phyloP scores from a whole-genome alignment of 1,140 invertebrate species.

The Eupeodes corollae region DNA sequence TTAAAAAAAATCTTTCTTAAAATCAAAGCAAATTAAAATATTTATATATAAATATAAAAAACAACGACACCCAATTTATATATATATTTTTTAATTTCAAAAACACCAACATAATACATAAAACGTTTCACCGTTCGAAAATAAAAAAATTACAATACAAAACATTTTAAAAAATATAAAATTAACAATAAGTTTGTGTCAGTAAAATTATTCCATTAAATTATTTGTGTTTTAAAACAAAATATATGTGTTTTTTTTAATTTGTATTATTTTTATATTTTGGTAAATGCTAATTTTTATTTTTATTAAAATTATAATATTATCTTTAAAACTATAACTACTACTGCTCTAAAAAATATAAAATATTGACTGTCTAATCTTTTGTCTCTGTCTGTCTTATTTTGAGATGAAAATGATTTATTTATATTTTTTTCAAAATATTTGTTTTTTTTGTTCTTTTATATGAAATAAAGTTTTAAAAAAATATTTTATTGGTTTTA shows the following conservation, averaged over 20 bases:
- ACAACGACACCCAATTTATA: too few species aligned
- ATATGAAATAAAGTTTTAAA: too few species aligned
- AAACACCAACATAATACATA: background rate
- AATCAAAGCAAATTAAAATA: background rate
- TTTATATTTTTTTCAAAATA: background rate
- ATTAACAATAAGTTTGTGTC: background rate
- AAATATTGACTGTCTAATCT: background rate
- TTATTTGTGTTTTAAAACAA: too few species aligned
- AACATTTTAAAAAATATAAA: conserved; percentile 3
- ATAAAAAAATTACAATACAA: conserved; percentile 3
- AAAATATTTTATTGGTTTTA: too few species aligned
- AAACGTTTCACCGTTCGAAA: conserved; percentile 6
- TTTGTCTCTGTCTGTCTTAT: too few species aligned
- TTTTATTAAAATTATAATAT: too few species aligned
- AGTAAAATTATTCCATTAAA: too few species aligned
- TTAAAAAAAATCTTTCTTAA: background rate
- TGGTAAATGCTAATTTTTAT: too few species aligned
- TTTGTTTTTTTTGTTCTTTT: too few species aligned
- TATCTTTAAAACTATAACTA: background rate
- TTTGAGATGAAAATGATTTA: background rate
- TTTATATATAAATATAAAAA: background rate
- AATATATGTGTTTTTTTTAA: background rate
- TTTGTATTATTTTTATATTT: too few species aligned
- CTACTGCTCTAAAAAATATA: background rate
- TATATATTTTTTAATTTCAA: too few species aligned